Conservation (phyloP, 2,888 invertebrate genomes). For the Drosophila mayaguana region DNA sequence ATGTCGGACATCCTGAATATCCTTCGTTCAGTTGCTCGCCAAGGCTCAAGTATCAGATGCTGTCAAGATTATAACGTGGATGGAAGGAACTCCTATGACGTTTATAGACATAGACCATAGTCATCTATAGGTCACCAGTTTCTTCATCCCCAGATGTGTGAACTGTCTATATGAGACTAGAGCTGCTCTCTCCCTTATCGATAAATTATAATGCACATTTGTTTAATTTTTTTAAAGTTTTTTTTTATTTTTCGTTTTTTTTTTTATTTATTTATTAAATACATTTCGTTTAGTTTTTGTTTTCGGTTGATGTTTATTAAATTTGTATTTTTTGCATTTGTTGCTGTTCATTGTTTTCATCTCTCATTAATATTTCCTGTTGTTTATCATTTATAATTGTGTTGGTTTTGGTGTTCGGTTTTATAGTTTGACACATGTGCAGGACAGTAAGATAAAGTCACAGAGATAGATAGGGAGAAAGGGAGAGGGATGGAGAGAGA, state of each 20-base stretch:
- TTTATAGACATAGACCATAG: too few species aligned
- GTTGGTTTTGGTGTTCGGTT: constrained; percentile 30
- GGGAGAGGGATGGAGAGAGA: constrained; percentile 9
- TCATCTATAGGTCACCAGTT: too few species aligned
- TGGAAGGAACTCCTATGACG: too few species aligned
- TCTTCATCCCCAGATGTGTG: too few species aligned
- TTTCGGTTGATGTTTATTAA: constrained; percentile 43
- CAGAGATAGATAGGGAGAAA: constrained; percentile 3
- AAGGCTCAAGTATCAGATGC: too few species aligned
- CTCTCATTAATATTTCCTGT: constrained; percentile 40
- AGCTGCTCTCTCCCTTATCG: neutral
- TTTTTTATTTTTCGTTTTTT: constrained; percentile 41
- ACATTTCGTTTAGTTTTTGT: constrained; percentile 66
- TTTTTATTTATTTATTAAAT: constrained; percentile 73
- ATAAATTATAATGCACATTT: neutral
- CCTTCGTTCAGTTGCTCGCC: neutral
- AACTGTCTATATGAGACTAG: too few species aligned
- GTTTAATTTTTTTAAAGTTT: constrained; percentile 31
- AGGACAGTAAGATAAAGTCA: constrained; percentile 40
- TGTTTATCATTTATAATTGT: constrained; percentile 37
- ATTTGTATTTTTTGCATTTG: constrained; percentile 57
- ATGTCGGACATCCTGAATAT: neutral
- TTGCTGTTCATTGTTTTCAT: constrained; percentile 64
- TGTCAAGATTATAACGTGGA: too few species aligned
- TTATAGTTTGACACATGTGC: constrained; percentile 40